Conservation (phyloP, 2,797 vertebrate genomes). For the Amazonetta brasiliensis region DNA sequence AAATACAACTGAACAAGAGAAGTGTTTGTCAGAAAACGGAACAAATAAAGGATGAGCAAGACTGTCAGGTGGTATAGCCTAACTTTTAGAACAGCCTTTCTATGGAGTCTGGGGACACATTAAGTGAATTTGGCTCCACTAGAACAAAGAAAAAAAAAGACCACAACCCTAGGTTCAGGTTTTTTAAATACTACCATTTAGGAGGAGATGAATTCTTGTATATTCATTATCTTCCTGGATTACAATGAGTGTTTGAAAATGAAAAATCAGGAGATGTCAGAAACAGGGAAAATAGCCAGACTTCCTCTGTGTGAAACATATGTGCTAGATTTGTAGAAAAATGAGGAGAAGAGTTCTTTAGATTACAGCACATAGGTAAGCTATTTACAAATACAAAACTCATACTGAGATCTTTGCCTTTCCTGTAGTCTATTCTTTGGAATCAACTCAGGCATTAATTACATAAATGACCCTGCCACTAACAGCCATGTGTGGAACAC, state of each 20-base stretch:
- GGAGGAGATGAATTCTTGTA: conserved; percentile 13
- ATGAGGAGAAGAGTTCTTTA: conserved; percentile 1
- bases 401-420: background rate
- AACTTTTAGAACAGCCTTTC: background rate
- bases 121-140: background rate
- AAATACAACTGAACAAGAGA: background rate
- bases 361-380: background rate
- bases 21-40: accelerated
- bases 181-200: conserved; percentile 12
- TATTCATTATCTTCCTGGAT: conserved; percentile 50
- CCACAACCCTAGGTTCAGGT: background rate
- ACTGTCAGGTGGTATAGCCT: background rate
- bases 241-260: conserved; percentile 6
- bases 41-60: background rate
- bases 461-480: background rate
- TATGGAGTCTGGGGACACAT: background rate
- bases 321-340: conserved; percentile 46
- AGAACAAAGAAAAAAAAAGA: background rate
- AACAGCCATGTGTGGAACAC: accelerated
- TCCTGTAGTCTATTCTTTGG: background rate
- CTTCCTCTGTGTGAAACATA: conserved; percentile 45
- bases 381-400: background rate
- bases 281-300: conserved; percentile 62
- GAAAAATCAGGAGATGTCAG: conserved; percentile 55
- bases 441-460: background rate